These are phyloP conservation scores for Coracopsis vasa DNA, from an alignment of 2,113 vertebrate genomes.

Conservation along the genomic window DNA sequence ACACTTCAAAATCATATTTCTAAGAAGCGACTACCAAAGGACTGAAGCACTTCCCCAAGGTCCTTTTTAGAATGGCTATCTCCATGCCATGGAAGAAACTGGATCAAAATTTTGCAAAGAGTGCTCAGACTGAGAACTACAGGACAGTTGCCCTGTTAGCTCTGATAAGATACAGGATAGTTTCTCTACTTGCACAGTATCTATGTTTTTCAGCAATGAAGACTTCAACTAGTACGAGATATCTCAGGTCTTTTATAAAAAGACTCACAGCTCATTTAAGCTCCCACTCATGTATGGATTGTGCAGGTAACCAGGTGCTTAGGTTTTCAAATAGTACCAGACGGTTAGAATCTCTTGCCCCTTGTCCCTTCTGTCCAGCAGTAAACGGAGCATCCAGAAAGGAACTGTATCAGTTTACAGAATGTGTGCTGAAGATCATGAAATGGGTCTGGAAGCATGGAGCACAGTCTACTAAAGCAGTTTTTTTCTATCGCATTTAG, in stretches of 20 bases:
- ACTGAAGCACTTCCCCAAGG: background rate
- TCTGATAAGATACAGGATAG: background rate
- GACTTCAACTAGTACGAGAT: background rate
- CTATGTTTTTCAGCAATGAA: background rate
- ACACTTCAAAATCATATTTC: background rate
- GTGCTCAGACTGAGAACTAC: background rate
- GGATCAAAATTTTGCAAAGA: background rate
- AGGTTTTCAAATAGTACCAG: background rate
- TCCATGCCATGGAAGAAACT: background rate
- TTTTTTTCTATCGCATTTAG: background rate
- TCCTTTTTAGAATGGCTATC: background rate
- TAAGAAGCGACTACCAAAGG: background rate
- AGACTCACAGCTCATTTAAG: background rate
- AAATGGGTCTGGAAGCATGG: background rate
- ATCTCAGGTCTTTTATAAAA: background rate
- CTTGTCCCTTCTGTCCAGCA: background rate
- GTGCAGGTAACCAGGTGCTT: background rate
- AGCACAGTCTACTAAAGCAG: background rate
- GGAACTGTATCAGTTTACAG: background rate
- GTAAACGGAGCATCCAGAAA: background rate
- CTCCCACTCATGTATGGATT: background rate
- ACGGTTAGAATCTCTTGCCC: background rate
- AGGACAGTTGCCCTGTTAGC: background rate
- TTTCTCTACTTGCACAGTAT: background rate
- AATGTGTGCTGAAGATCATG: background rate